Percentiles rank a stretch among this genome's conserved stretches.
Conservation (phyloP, 2,797 vertebrate species). For the Octomys mimax region DNA sequence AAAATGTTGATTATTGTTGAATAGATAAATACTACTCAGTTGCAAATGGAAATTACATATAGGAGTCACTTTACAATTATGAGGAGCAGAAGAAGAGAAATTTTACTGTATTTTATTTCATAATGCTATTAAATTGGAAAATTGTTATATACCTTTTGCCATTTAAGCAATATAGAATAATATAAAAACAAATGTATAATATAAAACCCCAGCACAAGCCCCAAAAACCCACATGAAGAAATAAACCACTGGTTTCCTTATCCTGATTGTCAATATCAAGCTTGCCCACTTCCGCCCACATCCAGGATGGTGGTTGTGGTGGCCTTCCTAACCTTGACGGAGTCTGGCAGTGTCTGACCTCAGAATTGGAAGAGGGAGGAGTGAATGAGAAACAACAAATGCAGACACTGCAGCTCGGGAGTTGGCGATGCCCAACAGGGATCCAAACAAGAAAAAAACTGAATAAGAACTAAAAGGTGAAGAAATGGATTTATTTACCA, state of each 20-base stretch:
- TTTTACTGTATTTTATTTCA: neutral
- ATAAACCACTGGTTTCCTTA: neutral
- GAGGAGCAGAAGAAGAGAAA: neutral
- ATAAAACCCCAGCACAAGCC: neutral
- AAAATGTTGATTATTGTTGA: neutral
- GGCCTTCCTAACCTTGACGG: neutral
- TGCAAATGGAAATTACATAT: neutral
- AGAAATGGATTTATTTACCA: slow-evolving; percentile 95
- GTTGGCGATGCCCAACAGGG: slow-evolving; percentile 82
- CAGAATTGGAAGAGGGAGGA: neutral
- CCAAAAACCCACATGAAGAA: neutral
- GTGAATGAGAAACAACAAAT: neutral
- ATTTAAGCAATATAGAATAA: neutral
- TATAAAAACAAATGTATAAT: neutral
- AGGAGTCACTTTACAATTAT: neutral
- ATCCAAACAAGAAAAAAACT: slow-evolving; percentile 87
- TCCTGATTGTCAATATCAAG: neutral
- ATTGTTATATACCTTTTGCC: neutral
- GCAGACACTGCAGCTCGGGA: neutral
- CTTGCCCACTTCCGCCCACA: slow-evolving; percentile 50
- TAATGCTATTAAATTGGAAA: neutral
- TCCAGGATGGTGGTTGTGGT: slow-evolving; percentile 67
- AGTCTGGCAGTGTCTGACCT: neutral
- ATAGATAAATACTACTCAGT: neutral
- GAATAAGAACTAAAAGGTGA: slow-evolving; percentile 96